Base-by-base conservation (phyloP, 2,113 vertebrate species). In the Prunella himalayana region DNA sequence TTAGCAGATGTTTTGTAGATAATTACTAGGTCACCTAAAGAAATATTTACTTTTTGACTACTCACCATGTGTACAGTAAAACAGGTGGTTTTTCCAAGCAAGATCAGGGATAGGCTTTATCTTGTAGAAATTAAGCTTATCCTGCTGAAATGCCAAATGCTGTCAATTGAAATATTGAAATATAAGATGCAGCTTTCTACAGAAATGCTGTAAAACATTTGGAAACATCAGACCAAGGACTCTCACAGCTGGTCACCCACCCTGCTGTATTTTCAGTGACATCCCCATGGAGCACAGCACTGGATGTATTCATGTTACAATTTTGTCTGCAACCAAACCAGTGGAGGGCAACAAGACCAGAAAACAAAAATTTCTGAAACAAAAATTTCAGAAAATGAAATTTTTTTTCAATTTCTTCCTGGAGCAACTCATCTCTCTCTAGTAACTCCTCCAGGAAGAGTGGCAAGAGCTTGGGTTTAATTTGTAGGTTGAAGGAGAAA, bases 11-110 rank as follows among this genome's bases (percentile, higher is more conserved):
- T 95, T 96, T 80, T 75, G 21, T 53, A 94, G 69, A 88, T 94
- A 97, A 96, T 97, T 96, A 84, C 44, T 93, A 68, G 73, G 76
- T 96, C 50, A 65, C 66, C 65, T 91, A 91, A 64, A 90, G 31
- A 95, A 86, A 60, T 94, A 88, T 72, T 63, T 92, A 94, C 37
- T 60, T 89, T 87, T 75, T 86, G 54, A 92, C 24, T 89, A n/a
- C 17, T 69, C 65, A 84, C 50, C 53, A 35, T 27, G 35, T 42
- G 10, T 39, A 56, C 33, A 92, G 28, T 27, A 68, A 95, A 96
- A 37, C 27, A 78, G 37, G 35, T 70, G 39, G 54, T 92, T 83
- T 91, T 91, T 35, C 33, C 82, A 94, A 96, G 49, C n/a, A 75
- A 79, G 50, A 65, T 10, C 44, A 59, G 70, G 35, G 19, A 69